A percentile compares a stretch with the other conserved stretches of the same genome.
phyloP scores from a whole-genome alignment of 1,140 invertebrate genomes.

The Formica exsecta region DNA sequence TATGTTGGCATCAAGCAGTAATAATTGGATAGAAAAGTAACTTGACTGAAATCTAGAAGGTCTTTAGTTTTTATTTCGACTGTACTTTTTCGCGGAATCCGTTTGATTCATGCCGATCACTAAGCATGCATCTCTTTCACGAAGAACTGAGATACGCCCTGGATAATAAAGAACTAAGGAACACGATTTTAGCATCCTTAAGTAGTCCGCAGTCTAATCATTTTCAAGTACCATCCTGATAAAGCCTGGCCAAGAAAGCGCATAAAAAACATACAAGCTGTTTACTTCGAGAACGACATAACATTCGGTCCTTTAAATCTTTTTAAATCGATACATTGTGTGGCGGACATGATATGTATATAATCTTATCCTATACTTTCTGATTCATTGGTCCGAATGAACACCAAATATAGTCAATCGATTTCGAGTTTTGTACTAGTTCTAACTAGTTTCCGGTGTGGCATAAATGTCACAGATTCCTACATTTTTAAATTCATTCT shows the following conservation, averaged over 20 bases:
- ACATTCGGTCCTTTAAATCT: neutral
- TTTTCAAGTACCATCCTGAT: constrained; percentile 46
- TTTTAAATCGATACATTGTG: neutral
- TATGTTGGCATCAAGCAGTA: neutral
- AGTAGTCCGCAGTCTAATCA: constrained; percentile 53
- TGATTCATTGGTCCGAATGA: constrained; percentile 3
- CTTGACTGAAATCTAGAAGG: neutral
- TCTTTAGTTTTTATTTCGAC: constrained; percentile 42
- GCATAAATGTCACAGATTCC: neutral
- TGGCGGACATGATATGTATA: neutral
- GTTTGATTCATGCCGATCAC: constrained; percentile 40
- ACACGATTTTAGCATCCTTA: constrained; percentile 61
- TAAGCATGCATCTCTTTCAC: constrained; percentile 43
- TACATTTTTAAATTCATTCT: neutral
- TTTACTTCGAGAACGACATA: constrained; percentile 30
- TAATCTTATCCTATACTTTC: constrained; percentile 39
- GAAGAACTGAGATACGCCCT: constrained; percentile 45
- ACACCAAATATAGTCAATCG: neutral
- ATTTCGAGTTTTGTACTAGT: neutral
- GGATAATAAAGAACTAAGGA: constrained; percentile 56
- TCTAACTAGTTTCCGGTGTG: neutral
- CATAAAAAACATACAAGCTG: constrained; percentile 24
- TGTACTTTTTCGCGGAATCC: constrained; percentile 28
- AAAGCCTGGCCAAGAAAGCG: constrained; percentile 8
- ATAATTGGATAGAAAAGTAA: neutral